Evolutionary conservation across 37 sponge, comb jelly and placozoan species (phyloP), one percentile per base, ranked within the genome.

Genomic region (Eunapius fragilis): DNA sequence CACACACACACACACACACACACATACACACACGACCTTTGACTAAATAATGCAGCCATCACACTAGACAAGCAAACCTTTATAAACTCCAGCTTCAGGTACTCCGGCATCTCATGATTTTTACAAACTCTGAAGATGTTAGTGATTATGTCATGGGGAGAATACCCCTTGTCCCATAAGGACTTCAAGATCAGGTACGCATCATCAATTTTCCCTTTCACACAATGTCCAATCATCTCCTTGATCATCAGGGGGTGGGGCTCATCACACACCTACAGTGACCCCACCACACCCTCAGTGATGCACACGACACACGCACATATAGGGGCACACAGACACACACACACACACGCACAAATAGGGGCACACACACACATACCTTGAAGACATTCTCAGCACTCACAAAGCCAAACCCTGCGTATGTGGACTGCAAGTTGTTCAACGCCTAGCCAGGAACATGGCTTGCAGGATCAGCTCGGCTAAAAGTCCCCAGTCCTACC

Each of bases 371-470:
- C 48, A 3, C 2, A 48, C 6, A 36, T 79, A 98, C 97, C 91
- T 99, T 99, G 91, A 99, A 99, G 19, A 99, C 99, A 77, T 99
- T 97, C 45, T 92, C 94, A 27, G 96, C 77, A 82, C 92, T 99
- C 47, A 99, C 94, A 77, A 87, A 88, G 0, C 96, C 92, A 89
- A 97, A 99, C 26, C 99, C 99, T 71, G 92, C 84, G 72, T 75
- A 77, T 14, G 99, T 97, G 2, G 96, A 97, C 73, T 98, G 97
- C 3, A 96, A 77, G 84, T 98, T 98, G 86, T 98, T 98, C 76
- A 98, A 85, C 12, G 93, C 96, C 92, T 93, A 28, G 10, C 30
- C 25, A 77, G 37, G 23, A 0, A 23, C 24, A 36, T 36, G 25
- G 17, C 0, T 7, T 24, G 82, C 49, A 9, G 7, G 47, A 45